A percentile compares a stretch with the other conserved stretches of the same genome.
These are phyloP conservation scores for Agriotes lineatus DNA, from an alignment of 2,888 invertebrate genomes.

Conservation along the genomic window DNA sequence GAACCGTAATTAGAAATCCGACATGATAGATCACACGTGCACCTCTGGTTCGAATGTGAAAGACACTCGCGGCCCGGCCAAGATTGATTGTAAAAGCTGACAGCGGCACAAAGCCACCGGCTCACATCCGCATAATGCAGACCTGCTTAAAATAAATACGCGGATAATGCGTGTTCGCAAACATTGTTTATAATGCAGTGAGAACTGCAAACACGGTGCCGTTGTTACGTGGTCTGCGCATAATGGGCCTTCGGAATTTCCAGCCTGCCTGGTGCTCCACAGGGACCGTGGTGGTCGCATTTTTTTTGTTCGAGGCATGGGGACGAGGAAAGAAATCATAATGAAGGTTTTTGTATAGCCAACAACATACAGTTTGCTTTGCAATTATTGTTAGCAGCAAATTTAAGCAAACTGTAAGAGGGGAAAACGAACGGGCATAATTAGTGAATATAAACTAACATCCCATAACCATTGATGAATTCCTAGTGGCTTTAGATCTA, in stretches of 20 bases:
- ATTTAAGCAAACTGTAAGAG: too few relatives aligned
- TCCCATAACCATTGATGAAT: too few relatives aligned
- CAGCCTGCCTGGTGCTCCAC: constrained; percentile 20
- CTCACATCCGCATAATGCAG: constrained; percentile 29
- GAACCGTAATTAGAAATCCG: constrained; percentile 31
- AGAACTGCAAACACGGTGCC: constrained; percentile 52
- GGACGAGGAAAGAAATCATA: too few relatives aligned
- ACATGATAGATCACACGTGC: constrained; percentile 33
- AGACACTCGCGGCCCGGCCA: constrained; percentile 28
- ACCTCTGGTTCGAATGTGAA: constrained; percentile 32
- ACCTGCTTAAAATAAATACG: constrained; percentile 39
- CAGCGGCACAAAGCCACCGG: constrained; percentile 29
- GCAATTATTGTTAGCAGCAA: too few relatives aligned
- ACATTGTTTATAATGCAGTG: constrained; percentile 54
- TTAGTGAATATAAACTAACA: too few relatives aligned
- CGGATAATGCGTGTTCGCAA: constrained; percentile 53
- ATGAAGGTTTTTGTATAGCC: too few relatives aligned
- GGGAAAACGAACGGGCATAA: too few relatives aligned
- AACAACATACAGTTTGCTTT: too few relatives aligned
- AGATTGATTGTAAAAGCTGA: constrained; percentile 41
- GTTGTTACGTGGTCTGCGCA: not conserved
- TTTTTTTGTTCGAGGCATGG: too few relatives aligned
- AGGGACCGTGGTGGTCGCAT: too few relatives aligned
- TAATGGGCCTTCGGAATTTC: constrained; percentile 20
- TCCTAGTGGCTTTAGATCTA: too few relatives aligned